Evolutionary conservation across 2,113 vertebrate genomes (phyloP).

Genomic region (Stigmatopora nigra): DNA sequence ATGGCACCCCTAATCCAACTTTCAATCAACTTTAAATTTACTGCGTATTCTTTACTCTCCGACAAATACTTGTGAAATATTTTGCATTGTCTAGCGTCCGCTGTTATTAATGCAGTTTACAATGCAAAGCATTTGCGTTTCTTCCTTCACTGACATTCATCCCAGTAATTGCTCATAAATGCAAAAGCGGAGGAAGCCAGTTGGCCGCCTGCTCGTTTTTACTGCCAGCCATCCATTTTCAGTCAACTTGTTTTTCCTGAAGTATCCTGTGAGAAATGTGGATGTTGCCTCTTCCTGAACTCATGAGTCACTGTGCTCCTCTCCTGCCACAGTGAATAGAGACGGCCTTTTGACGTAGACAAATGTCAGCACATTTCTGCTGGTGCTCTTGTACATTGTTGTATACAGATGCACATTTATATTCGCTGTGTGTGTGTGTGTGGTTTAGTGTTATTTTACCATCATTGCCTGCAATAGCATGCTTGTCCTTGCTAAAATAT

Average conservation of each 20-base stretch:
- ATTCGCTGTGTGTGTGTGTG: no score
- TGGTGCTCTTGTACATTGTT: not conserved
- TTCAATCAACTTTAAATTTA: not conserved
- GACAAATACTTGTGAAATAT: not conserved
- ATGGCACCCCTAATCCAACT: not conserved
- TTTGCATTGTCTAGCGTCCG: not conserved
- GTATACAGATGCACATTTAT: not conserved
- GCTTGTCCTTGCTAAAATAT: not conserved
- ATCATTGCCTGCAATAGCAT: not conserved
- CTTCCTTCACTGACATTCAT: not conserved
- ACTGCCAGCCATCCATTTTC: constrained; percentile 45
- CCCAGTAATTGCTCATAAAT: constrained; percentile 17
- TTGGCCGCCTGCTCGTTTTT: constrained; percentile 37
- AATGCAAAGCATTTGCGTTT: not conserved
- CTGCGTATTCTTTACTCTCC: not conserved
- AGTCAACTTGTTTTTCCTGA: constrained; percentile 38
- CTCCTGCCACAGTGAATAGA: constrained; percentile 35
- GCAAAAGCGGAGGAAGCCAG: constrained; percentile 17
- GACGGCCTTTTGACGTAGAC: constrained; percentile 21
- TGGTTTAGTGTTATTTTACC: not conserved
- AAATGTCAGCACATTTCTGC: constrained; percentile 35
- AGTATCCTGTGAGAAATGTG: constrained; percentile 54
- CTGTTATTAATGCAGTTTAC: not conserved
- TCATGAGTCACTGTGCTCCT: constrained; percentile 41
- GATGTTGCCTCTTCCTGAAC: constrained; percentile 55